Base-by-base conservation (phyloP, 2,888 invertebrate genomes). In the Sympetrum striolatum region DNA sequence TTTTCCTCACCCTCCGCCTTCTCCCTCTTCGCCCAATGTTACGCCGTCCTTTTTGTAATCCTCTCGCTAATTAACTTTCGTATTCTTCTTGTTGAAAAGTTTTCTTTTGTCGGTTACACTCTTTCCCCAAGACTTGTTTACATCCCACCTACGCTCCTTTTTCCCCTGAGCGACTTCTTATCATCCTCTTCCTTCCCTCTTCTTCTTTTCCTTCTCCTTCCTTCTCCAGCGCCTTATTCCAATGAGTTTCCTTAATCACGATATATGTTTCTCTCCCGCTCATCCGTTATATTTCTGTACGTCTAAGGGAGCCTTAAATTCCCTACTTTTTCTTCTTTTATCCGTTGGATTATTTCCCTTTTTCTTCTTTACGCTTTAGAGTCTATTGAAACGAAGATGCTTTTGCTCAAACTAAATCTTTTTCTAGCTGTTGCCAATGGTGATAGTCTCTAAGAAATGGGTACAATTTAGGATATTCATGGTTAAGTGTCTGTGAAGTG, bases 11-110 rank as follows among this genome's bases (percentile, higher is more conserved):
- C 18, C 0, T 39, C 81, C 39, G 15, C 37, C 2, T 39, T 81
- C 81, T 25, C n/a, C 39, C 44, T n/a, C 37, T 8, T 22, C 39
- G 48, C 44, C 48, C 18, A 22, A 81, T 81, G 44, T 39, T 81
- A 18, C n/a, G 22, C 39, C n/a, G 5, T 22, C 14, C 73, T 31
- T 12, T 73, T 81, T 39, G 58, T 64, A 60, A 86, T 86, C 58
- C 86, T 37, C 86, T 60, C 60, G 60, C 86, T 86, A 86, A 86
- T 86, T 86, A 86, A 86, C 86, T 86, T 86, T 86, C 60, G 39
- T 86, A 86, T 86, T 86, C 86, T 86, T 86, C 86, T 60, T 22
- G 86, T 60, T 64, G n/a, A n/a, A 39, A 86, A 64, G 37, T 37
- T 86, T 64, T 86, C 60, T 80, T 35, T 82, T 31, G 35, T 35